A percentile compares a stretch with the other conserved stretches of the same genome.
Conservation (phyloP, 2,797 vertebrate species). For the Gallinago nigripennis region DNA sequence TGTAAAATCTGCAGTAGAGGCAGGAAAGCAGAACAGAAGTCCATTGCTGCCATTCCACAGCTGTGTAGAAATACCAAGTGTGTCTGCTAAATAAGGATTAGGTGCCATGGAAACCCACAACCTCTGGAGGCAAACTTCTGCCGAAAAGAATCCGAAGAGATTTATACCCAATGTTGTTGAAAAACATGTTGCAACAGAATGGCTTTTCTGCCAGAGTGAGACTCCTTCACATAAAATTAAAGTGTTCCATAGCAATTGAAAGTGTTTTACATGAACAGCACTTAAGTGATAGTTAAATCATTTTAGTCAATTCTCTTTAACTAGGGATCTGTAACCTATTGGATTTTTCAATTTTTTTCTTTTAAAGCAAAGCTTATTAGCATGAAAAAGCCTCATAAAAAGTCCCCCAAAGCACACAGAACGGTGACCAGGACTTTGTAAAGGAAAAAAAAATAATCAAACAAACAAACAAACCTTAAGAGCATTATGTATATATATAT, state of each 20-base stretch:
- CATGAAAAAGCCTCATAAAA: no score
- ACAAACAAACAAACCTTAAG: not conserved
- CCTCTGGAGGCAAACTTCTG: constrained; percentile 17
- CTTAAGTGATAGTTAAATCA: not conserved
- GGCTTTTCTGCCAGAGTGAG: not conserved
- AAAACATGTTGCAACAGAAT: not conserved
- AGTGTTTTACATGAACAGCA: not conserved
- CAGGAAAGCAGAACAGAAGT: not conserved
- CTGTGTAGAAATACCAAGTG: constrained; percentile 25
- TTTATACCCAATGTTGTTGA: not conserved
- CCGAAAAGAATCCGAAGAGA: not conserved
- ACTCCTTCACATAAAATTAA: not conserved
- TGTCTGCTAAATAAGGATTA: constrained; percentile 34
- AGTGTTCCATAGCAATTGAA: not conserved
- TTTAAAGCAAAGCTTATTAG: not conserved
- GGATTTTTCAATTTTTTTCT: not conserved
- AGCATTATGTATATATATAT: not conserved
- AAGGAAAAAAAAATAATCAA: not conserved
- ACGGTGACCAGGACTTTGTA: not conserved
- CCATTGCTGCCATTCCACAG: not conserved
- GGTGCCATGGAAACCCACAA: constrained; percentile 41
- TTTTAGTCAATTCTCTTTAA: not conserved
- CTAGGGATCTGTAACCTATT: not conserved
- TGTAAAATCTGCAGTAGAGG: not conserved
- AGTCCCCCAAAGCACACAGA: not conserved